A percentile compares a stretch with the other conserved stretches of the same genome.
Evolutionary conservation across 2,797 vertebrate species (phyloP).

Genomic region (Leptodactylus fallax): DNA sequence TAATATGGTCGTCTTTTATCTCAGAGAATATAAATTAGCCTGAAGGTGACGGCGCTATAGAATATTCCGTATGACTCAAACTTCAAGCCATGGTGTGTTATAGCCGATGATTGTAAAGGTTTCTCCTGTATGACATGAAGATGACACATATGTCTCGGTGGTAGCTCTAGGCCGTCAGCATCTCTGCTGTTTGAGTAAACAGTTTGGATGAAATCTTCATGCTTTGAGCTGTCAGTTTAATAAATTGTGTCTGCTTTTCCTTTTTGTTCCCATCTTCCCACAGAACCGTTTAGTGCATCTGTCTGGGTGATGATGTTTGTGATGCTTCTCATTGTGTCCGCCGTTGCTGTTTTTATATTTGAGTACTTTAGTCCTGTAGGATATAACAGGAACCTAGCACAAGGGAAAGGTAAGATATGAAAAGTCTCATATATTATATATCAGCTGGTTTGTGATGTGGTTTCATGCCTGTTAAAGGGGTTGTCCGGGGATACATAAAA

Average conservation of each 20-base stretch:
- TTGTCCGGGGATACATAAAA: no score
- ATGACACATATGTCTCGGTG: not conserved
- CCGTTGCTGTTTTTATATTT: slow-evolving; percentile 97
- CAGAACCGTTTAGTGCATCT: slow-evolving; percentile 98
- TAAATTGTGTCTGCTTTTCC: slow-evolving; percentile 58
- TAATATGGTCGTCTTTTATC: not conserved
- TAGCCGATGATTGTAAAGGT: slow-evolving; percentile 13
- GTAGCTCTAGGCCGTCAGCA: not conserved
- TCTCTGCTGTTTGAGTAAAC: not conserved
- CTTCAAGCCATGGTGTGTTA: not conserved
- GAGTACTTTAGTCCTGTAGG: slow-evolving; percentile 98
- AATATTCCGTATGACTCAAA: not conserved
- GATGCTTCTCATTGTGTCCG: slow-evolving; percentile 96
- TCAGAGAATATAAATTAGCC: not conserved
- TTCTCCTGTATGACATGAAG: slow-evolving; percentile 13
- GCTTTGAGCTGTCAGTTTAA: slow-evolving; percentile 48
- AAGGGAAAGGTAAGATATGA: slow-evolving; percentile 88
- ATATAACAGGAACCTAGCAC: slow-evolving; percentile 94
- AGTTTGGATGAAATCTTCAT: not conserved
- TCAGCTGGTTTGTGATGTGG: not conserved
- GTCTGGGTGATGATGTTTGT: slow-evolving; percentile 99
- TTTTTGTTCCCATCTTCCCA: slow-evolving; percentile 62
- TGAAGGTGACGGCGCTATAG: not conserved
- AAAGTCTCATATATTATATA: not conserved
- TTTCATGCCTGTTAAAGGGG: not conserved